Conservation (phyloP, 2,113 vertebrate genomes). For the Oncorhynchus clarkii region DNA sequence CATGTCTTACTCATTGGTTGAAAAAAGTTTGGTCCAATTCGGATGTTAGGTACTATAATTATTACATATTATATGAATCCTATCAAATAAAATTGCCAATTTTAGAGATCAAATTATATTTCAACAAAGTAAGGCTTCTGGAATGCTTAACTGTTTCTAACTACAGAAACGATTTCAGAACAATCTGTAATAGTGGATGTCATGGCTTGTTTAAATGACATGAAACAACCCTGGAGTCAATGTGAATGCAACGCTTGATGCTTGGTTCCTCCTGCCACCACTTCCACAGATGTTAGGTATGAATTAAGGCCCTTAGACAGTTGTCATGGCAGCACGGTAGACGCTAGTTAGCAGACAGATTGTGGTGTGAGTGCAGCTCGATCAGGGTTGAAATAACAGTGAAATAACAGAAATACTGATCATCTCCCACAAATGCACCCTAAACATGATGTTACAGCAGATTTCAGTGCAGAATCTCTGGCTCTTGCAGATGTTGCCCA, state of each 20-base stretch:
- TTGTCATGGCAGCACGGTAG: slow-evolving; percentile 33
- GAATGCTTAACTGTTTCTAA: too few relatives aligned
- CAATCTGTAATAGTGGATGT: too few relatives aligned
- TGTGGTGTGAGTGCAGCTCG: slow-evolving; percentile 27
- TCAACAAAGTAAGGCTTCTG: too few relatives aligned
- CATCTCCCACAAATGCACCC: slow-evolving; percentile 13
- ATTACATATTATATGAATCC: too few relatives aligned
- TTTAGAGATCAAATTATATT: too few relatives aligned
- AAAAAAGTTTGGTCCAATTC: too few relatives aligned
- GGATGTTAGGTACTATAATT: too few relatives aligned
- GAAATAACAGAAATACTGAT: slow-evolving; percentile 42
- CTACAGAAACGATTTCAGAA: too few relatives aligned
- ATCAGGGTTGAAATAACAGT: slow-evolving; percentile 36
- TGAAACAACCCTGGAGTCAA: background rate
- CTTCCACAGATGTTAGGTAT: slow-evolving; percentile 23
- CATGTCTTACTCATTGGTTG: too few relatives aligned
- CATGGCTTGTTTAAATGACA: too few relatives aligned
- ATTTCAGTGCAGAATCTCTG: slow-evolving; percentile 18
- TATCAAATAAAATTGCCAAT: too few relatives aligned
- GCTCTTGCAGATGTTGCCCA: slow-evolving; percentile 40
- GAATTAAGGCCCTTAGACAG: slow-evolving; percentile 38
- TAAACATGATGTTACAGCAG: slow-evolving; percentile 18
- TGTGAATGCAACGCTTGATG: background rate
- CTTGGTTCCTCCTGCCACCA: background rate
- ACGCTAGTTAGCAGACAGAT: slow-evolving; percentile 49